Percentiles rank a stretch among this genome's conserved stretches.
Conservation (phyloP, 2,888 invertebrate species). For the Bellardia pandia region DNA sequence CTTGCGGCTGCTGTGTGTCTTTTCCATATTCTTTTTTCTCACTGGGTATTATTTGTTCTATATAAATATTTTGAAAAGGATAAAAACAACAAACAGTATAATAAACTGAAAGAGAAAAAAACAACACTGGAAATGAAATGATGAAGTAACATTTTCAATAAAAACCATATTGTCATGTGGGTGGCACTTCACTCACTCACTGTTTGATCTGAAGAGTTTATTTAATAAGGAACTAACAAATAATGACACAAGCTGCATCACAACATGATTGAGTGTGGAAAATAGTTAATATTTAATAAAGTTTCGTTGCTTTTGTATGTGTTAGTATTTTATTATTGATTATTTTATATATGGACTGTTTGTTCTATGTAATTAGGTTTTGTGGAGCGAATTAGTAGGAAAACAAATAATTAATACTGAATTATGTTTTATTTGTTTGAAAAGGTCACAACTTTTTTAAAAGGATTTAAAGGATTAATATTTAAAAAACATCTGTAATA, state of each 20-base stretch:
- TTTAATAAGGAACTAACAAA: conserved; percentile 36
- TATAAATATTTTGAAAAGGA: conserved; percentile 70
- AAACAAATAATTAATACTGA: conserved; percentile 67
- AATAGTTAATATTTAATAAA: conserved; percentile 55
- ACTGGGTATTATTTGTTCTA: conserved; percentile 46
- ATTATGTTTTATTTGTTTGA: conserved; percentile 60
- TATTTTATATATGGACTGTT: neutral
- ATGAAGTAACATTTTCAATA: conserved; percentile 55
- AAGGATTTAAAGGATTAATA: conserved; percentile 10
- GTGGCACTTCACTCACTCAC: conserved; percentile 44
- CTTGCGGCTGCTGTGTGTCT: conserved; percentile 3
- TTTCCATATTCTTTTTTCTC: conserved; percentile 23
- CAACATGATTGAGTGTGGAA: conserved; percentile 50
- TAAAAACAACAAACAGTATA: conserved; percentile 42
- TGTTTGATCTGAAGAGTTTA: neutral
- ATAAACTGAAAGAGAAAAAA: neutral
- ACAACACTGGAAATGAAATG: conserved; percentile 35
- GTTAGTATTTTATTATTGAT: conserved; percentile 7
- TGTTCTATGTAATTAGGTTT: conserved; percentile 15
- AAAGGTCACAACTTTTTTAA: conserved; percentile 2
- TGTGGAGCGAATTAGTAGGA: neutral
- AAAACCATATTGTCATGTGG: conserved; percentile 59
- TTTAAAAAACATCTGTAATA: conserved; percentile 29
- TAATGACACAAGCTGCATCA: conserved; percentile 5
- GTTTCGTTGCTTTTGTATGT: neutral